Evolutionary conservation across 2,113 vertebrate species (phyloP).

Genomic region (Ictalurus furcatus): DNA sequence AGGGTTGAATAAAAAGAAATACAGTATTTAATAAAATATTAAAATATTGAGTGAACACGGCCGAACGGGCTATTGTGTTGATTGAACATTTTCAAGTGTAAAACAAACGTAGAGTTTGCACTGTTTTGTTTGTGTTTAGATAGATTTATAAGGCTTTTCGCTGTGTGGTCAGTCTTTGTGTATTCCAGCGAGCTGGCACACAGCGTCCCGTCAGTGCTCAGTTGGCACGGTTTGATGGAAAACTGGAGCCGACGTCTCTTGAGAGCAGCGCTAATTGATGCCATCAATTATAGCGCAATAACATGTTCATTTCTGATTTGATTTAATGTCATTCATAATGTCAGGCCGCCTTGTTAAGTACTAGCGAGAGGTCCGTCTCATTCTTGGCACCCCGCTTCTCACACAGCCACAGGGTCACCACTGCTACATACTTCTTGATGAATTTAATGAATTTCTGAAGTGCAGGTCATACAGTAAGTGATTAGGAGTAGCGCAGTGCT

Average conservation of each 20-base stretch:
- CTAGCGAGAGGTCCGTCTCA: slow-evolving; percentile 20
- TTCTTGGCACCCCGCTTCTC: slow-evolving; percentile 26
- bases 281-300: slow-evolving; percentile 43
- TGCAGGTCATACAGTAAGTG: slow-evolving; percentile 7
- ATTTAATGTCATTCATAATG: slow-evolving; percentile 42
- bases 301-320: slow-evolving; percentile 36
- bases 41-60: not conserved
- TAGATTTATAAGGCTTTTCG: slow-evolving; percentile 8
- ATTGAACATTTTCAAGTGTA: not conserved
- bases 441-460: slow-evolving; percentile 36
- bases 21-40: not conserved
- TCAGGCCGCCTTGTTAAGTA: slow-evolving; percentile 20
- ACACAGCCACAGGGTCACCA: slow-evolving; percentile 30
- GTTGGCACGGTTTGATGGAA: slow-evolving; percentile 32
- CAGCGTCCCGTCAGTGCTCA: slow-evolving; percentile 35
- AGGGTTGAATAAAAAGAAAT: not conserved
- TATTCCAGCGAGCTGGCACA: not conserved
- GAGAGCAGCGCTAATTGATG: slow-evolving; percentile 45
- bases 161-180: slow-evolving; percentile 42
- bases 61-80: too few species aligned
- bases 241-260: slow-evolving; percentile 10
- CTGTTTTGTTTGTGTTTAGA: not conserved
- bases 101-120: not conserved
- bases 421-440: not conserved
- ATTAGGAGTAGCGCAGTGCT: not conserved